phyloP scores from a whole-genome alignment of 2,888 invertebrate species.

The Rhogogaster chlorosoma region DNA sequence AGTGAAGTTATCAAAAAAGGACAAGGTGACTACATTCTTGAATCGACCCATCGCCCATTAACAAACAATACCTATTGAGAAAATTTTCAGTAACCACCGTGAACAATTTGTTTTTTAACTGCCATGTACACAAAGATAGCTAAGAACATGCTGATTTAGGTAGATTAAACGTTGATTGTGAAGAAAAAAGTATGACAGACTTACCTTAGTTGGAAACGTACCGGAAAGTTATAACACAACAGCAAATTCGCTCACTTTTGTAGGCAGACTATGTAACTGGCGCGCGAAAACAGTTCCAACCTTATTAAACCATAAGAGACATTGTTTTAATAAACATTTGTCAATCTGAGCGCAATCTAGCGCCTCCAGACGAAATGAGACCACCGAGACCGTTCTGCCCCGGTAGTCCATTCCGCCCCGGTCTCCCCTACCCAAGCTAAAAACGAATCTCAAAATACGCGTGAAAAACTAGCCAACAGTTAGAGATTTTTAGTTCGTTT shows the following conservation, averaged over 20 bases:
- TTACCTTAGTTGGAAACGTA: background rate
- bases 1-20: too few relatives aligned
- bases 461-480: too few relatives aligned
- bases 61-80: background rate
- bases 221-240: background rate
- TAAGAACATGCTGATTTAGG: background rate
- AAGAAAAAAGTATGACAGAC: background rate
- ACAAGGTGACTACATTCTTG: too few relatives aligned
- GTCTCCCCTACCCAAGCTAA: conserved; percentile 11
- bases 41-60: too few relatives aligned
- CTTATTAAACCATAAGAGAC: background rate
- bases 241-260: background rate
- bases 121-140: background rate
- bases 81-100: background rate
- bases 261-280: conserved; percentile 5
- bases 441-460: too few relatives aligned
- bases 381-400: conserved; percentile 9
- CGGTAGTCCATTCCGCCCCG: conserved; percentile 5
- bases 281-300: background rate
- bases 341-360: background rate
- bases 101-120: background rate
- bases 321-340: background rate
- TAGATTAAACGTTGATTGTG: background rate
- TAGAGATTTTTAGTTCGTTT: too few relatives aligned
- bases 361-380: background rate